These are phyloP conservation scores for Pogonophryne albipinna DNA, from an alignment of 2,797 vertebrate genomes.

Conservation along the genomic window DNA sequence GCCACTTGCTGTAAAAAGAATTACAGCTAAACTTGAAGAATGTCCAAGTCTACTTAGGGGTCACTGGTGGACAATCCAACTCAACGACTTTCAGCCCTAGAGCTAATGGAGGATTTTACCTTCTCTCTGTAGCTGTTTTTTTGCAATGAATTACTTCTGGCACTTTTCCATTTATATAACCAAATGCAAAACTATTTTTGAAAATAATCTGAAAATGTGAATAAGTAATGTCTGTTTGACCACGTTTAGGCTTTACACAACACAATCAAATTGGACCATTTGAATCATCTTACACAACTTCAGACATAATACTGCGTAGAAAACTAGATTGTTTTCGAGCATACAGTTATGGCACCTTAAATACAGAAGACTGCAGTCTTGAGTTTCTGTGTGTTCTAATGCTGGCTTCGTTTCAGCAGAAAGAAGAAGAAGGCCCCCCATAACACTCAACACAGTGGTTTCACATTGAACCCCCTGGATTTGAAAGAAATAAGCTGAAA, in stretches of 20 bases:
- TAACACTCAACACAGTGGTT: conserved; percentile 62
- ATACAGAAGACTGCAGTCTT: conserved; percentile 15
- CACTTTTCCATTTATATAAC: not conserved
- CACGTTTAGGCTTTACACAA: not conserved
- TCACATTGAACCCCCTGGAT: conserved; percentile 70
- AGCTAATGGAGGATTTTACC: not conserved
- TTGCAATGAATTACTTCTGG: not conserved
- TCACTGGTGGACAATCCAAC: too few relatives aligned
- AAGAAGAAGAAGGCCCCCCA: conserved; percentile 34
- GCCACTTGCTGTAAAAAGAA: too few relatives aligned
- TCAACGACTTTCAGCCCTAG: not conserved
- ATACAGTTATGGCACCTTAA: not conserved
- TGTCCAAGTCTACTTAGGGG: too few relatives aligned
- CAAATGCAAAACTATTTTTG: not conserved
- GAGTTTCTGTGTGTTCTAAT: conserved; percentile 40
- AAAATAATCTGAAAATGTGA: not conserved
- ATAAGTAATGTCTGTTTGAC: not conserved
- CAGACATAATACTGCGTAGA: not conserved
- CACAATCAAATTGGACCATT: not conserved
- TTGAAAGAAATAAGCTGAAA: conserved; percentile 75
- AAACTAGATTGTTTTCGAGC: conserved; percentile 1
- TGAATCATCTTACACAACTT: not conserved
- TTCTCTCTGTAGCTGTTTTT: not conserved
- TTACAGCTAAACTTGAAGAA: too few relatives aligned
- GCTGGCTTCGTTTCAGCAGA: conserved; percentile 31